Base-by-base conservation (phyloP, 2,797 vertebrate genomes). In the Cossypha caffra region DNA sequence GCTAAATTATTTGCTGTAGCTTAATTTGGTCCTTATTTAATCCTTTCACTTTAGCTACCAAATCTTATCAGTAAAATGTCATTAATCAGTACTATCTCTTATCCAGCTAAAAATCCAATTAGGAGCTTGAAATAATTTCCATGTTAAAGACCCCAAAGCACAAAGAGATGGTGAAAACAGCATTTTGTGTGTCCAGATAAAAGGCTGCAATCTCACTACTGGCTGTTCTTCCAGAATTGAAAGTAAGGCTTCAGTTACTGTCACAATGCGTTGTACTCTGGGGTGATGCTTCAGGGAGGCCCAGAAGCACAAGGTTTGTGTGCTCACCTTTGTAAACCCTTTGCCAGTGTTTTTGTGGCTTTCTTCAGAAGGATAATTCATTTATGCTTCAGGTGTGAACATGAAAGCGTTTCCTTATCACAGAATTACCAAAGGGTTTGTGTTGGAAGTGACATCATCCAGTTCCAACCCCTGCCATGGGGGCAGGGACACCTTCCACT, bases 1-100 rank as follows among this genome's bases (percentile, higher is more conserved):
- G 95, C 95, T 93, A 48, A 93, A 91, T 94, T 83, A 72, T 72
- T 92, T 7, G n/a, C 54, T 67, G 50, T 71, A 83, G 95, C 81
- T 83, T 89, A 90, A 95, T 95, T 95, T 96, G 58, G 79, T 72
- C 79, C 51, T 74, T 83, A 54, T 68, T 94, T 90, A 83, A 96
- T 93, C 75, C 64, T 90, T 85, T 90, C 28, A 26, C 68, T 92
- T 95, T 47, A 78, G 88, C 79, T 74, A 63, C 78, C 3, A 2
- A 74, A 54, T 94, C 66, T 85, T 80, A 88, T 16, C 75, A 62
- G 75, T 73, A 55, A 86, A 58, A 57, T 40, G 58, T 51, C 57
- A 63, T 75, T 80, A 40, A 96, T 91, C 52, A 7, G 48, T 38
- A 5, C 84, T 50, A 38, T 86, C 94, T 86, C 61, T 82, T 68